These are phyloP conservation scores for Pithys albifrons DNA, from an alignment of 2,113 vertebrate species.

Conservation along the genomic window DNA sequence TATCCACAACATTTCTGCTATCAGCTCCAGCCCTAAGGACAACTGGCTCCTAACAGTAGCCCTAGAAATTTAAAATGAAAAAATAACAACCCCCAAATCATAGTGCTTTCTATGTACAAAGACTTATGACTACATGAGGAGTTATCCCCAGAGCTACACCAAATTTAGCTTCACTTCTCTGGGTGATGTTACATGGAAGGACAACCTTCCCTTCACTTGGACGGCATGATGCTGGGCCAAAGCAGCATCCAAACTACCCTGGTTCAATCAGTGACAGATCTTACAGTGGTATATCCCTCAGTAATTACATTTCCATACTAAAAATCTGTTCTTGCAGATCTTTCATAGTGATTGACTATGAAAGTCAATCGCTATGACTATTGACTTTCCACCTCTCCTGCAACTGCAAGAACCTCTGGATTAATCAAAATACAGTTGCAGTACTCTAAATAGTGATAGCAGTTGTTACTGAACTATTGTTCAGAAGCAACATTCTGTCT, in stretches of 20 bases:
- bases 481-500: not conserved
- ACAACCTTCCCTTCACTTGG: not conserved
- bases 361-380: no score
- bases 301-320: not conserved
- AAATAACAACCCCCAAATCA: not conserved
- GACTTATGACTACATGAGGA: not conserved
- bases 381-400: not conserved
- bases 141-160: not conserved
- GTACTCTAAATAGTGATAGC: not conserved
- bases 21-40: not conserved
- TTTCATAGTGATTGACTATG: not conserved
- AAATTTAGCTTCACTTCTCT: not conserved
- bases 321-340: not conserved
- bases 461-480: not conserved
- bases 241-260: not conserved
- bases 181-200: not conserved
- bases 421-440: not conserved
- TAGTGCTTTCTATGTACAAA: not conserved
- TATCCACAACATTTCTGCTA: not conserved
- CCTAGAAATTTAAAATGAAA: not conserved
- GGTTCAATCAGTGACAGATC: not conserved
- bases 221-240: not conserved
- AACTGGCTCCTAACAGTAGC: not conserved
- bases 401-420: not conserved
- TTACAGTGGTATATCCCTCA: not conserved